Evolutionary conservation across 2,797 vertebrate species (phyloP).

Genomic region (Allobates femoralis): DNA sequence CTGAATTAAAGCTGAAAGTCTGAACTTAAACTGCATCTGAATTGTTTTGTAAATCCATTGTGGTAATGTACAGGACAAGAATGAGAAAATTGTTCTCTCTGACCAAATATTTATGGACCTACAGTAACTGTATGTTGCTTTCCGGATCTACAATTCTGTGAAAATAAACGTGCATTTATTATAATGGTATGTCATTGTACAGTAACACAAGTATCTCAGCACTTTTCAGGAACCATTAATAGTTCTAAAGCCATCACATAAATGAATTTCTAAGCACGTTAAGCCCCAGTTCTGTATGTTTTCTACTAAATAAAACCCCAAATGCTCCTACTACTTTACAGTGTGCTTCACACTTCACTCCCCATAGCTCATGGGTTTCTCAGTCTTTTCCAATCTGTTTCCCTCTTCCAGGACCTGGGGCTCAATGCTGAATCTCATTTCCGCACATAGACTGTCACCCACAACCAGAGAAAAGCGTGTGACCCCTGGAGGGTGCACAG

Average conservation of each 20-base stretch:
- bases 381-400: constrained; percentile 40
- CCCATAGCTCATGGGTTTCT: constrained; percentile 21
- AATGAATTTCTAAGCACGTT: constrained; percentile 4
- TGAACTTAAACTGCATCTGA: too few species aligned
- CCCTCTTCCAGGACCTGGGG: constrained; percentile 34
- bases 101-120: too few species aligned
- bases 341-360: not conserved
- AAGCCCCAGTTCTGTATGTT: constrained; percentile 5
- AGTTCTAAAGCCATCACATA: constrained; percentile 13
- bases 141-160: not conserved
- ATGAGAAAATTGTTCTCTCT: too few species aligned
- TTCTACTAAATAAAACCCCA: constrained; percentile 7
- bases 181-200: not conserved
- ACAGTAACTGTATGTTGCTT: too few species aligned
- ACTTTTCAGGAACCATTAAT: constrained; percentile 3
- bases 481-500: constrained; percentile 37
- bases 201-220: not conserved
- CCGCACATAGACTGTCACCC: constrained; percentile 53
- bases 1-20: too few species aligned
- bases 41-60: too few species aligned
- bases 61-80: too few species aligned
- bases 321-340: not conserved
- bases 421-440: constrained; percentile 51
- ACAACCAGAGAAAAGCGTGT: constrained; percentile 44
- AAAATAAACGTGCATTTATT: not conserved